phyloP scores from a whole-genome alignment of 2,113 vertebrate genomes.

The Clarias magur region DNA sequence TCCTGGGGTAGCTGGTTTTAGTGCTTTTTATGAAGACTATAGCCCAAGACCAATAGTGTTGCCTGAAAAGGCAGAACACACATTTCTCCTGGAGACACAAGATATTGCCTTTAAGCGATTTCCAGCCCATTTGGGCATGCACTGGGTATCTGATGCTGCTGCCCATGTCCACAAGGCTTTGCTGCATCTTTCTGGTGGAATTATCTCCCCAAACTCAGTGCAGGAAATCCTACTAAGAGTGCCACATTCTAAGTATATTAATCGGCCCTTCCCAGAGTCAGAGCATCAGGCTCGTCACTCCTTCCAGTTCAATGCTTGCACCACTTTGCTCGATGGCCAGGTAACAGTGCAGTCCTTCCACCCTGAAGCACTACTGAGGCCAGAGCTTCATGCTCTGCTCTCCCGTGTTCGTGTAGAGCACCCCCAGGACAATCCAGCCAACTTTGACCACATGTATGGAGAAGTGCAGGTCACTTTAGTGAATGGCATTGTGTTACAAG shows the following conservation, averaged over 20 bases:
- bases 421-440: slow-evolving; percentile 80
- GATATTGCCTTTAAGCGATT: slow-evolving; percentile 87
- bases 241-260: slow-evolving; percentile 85
- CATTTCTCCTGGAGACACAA: slow-evolving; percentile 83
- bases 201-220: slow-evolving; percentile 68
- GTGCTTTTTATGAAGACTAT: slow-evolving; percentile 82
- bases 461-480: slow-evolving; percentile 79
- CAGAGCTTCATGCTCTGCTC: slow-evolving; percentile 76
- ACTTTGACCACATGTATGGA: slow-evolving; percentile 83
- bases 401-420: slow-evolving; percentile 80
- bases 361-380: slow-evolving; percentile 64
- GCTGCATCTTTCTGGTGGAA: slow-evolving; percentile 62
- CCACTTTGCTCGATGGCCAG: slow-evolving; percentile 80
- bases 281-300: slow-evolving; percentile 87
- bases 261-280: slow-evolving; percentile 82
- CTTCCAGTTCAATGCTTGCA: slow-evolving; percentile 86
- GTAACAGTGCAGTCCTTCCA: slow-evolving; percentile 78
- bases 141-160: slow-evolving; percentile 86
- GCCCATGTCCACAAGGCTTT: slow-evolving; percentile 74
- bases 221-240: slow-evolving; percentile 78
- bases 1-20: slow-evolving; percentile 80
- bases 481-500: slow-evolving; percentile 73
- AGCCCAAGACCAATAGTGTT: slow-evolving; percentile 66
- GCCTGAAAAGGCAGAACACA: slow-evolving; percentile 56
- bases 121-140: slow-evolving; percentile 88